These are phyloP conservation scores for Telmatochromis sp. DNA, from an alignment of 2,113 vertebrate genomes.

Conservation along the genomic window DNA sequence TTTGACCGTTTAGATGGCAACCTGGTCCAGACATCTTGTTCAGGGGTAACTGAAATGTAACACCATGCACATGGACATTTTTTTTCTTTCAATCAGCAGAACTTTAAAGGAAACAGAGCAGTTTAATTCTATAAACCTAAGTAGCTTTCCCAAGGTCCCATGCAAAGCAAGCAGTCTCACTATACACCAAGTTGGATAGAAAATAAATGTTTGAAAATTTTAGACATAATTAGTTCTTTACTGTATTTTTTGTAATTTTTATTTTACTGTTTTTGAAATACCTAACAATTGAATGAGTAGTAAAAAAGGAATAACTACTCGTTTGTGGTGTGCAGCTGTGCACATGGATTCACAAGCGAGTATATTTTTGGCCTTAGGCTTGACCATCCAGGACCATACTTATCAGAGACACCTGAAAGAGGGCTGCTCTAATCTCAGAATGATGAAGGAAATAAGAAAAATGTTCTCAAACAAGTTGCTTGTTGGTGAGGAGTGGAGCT, in stretches of 20 bases:
- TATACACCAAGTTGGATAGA: neutral
- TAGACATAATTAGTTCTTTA: neutral
- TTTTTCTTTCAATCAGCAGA: neutral
- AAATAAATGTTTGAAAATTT: neutral
- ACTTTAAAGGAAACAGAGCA: neutral
- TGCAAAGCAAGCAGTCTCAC: neutral
- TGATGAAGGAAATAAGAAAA: neutral
- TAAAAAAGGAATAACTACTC: neutral
- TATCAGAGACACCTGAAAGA: neutral
- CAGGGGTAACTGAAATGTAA: neutral
- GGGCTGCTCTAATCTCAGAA: neutral
- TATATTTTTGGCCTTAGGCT: neutral
- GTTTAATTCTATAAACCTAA: neutral
- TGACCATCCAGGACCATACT: neutral
- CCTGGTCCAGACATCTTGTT: neutral
- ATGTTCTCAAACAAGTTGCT: neutral
- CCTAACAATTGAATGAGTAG: neutral
- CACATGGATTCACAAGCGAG: neutral
- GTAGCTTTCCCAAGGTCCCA: neutral
- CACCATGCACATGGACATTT: neutral
- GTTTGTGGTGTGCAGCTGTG: neutral
- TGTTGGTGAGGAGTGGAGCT: neutral
- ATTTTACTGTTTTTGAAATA: neutral
- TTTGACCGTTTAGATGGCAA: neutral
- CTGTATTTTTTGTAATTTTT: rapidly evolving